Base-by-base conservation (phyloP, 2,888 invertebrate species). In the Andrena chrysosceles region DNA sequence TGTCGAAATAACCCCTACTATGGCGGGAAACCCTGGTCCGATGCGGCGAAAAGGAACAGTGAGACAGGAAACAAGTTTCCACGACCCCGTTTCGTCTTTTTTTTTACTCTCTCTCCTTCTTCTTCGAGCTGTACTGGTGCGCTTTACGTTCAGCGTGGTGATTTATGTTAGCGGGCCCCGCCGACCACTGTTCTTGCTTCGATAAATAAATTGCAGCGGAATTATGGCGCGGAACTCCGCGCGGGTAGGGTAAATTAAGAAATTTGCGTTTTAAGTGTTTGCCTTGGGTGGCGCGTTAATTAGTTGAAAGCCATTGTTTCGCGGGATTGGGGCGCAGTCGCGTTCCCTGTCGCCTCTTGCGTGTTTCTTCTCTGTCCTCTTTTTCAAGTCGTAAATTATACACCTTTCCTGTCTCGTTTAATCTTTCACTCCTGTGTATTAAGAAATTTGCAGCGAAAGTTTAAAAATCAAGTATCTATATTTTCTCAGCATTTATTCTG, bases 121-220 rank as follows among this genome's bases (percentile, higher is more conserved):
- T 23, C 33, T 20, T 56, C 10, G 23, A 56, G 48, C 62, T 60
- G 67, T 62, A 35, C 42, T 68, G 16, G 54, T 16, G 35, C 33
- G 70, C 69, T 77, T 70, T 66, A 66, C 66, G 16, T 52, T 63
- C 59, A 16, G 20, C 69, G 48, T 26, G 35, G 77, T 77, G 79
- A 79, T 77, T 79, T 69, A 79, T 66, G 79, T 79, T 79, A 26
- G 64, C 26, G 16, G 77, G 31, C 20, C 56, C 29, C 35, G 64
- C 49, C 69, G 26, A 35, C 79, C 49, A 66, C 64, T 59, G 64
- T 60, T 79, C 64, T 60, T 63, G 63, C 42, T 63, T 49, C 63
- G 69, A 79, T 79, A 79, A 79, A 79, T 79, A 79, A 79, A 79
- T 76, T 69, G 76, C 76, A 48, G 56, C 68, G 78, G 35, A 72